phyloP scores from a whole-genome alignment of 2,888 invertebrate genomes.

The Agonopterix alstromeriana region DNA sequence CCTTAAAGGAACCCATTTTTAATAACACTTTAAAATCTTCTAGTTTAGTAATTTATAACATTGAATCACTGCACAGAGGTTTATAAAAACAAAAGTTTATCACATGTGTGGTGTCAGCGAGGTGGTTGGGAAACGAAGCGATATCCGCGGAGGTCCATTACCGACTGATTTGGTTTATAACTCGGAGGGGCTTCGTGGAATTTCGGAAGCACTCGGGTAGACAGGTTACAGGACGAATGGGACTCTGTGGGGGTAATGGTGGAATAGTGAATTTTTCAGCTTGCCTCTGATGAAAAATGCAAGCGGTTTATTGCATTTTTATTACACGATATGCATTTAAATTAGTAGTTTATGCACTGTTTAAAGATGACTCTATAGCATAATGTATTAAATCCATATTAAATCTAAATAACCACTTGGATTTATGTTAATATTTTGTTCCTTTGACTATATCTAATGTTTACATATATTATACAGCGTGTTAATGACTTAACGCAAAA shows the following conservation, averaged over 20 bases:
- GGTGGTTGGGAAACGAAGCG: constrained; percentile 26
- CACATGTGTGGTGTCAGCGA: constrained; percentile 39
- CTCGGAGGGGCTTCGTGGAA: too few relatives aligned
- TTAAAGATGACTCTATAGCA: too few relatives aligned
- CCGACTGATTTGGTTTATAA: constrained; percentile 39
- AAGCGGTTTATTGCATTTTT: constrained; percentile 27
- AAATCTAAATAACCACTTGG: too few relatives aligned
- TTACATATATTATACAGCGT: too few relatives aligned
- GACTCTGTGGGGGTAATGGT: constrained; percentile 16
- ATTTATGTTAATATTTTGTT: too few relatives aligned
- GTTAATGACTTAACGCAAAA: too few relatives aligned
- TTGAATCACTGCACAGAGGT: constrained; percentile 38
- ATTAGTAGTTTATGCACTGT: not conserved
- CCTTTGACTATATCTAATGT: too few relatives aligned
- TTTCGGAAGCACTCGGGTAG: too few relatives aligned
- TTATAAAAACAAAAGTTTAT: constrained; percentile 53
- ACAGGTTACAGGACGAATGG: constrained; percentile 13
- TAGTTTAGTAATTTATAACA: not conserved
- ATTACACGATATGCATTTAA: not conserved
- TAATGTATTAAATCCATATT: too few relatives aligned
- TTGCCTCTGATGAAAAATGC: constrained; percentile 36
- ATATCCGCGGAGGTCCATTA: constrained; percentile 29
- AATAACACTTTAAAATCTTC: constrained; percentile 20
- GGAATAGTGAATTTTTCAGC: constrained; percentile 14
- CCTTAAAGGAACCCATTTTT: constrained; percentile 38